These are phyloP conservation scores for Hypsibius dujardini DNA, from an alignment of 1,140 invertebrate genomes.

Conservation along the genomic window DNA sequence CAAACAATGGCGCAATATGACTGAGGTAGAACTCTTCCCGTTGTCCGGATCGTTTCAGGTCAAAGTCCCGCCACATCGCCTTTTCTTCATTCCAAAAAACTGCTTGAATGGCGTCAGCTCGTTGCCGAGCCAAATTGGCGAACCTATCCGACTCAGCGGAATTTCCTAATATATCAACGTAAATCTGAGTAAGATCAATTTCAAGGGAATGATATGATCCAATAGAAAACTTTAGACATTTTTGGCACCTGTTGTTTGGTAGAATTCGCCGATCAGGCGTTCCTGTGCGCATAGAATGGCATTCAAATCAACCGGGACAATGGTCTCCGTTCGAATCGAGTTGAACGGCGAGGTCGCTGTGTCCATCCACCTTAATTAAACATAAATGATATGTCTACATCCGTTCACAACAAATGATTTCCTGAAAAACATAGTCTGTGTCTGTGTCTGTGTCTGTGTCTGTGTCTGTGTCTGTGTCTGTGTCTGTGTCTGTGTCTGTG, in stretches of 20 bases:
- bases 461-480: too few relatives aligned
- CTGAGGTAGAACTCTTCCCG: slow-evolving; percentile 60
- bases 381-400: too few relatives aligned
- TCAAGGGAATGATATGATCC: too few relatives aligned
- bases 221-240: too few relatives aligned
- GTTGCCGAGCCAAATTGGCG: slow-evolving; percentile 40
- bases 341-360: slow-evolving; percentile 32
- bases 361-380: slow-evolving; percentile 45
- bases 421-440: too few relatives aligned
- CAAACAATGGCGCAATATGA: slow-evolving; percentile 68
- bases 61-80: slow-evolving; percentile 71
- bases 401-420: too few relatives aligned
- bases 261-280: slow-evolving; percentile 51
- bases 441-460: too few relatives aligned
- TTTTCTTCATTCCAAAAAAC: slow-evolving; percentile 69
- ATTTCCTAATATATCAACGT: slow-evolving; percentile 39
- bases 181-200: too few relatives aligned
- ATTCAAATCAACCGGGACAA: slow-evolving; percentile 70
- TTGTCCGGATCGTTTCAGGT: slow-evolving; percentile 43
- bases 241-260: slow-evolving; percentile 30
- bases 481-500: too few relatives aligned
- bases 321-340: slow-evolving; percentile 30
- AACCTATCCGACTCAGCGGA: slow-evolving; percentile 44
- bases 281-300: slow-evolving; percentile 63
- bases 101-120: slow-evolving; percentile 46